Evolutionary conservation across 2,113 vertebrate genomes (phyloP).

Genomic region (Nicator chloris): DNA sequence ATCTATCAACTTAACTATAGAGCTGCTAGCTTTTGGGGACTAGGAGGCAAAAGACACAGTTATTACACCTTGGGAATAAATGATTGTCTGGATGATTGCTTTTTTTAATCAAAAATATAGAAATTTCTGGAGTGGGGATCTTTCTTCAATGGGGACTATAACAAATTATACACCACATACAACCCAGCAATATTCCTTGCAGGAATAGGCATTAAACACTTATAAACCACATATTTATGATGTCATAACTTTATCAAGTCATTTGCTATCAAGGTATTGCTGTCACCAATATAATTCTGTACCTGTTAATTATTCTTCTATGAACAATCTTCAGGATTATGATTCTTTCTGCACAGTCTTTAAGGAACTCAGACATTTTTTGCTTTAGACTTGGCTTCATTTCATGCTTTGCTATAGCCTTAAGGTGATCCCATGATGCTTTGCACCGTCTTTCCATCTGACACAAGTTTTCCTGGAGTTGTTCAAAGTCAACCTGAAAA

Average conservation of each 20-base stretch:
- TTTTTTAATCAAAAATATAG: neutral
- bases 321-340: constrained; percentile 97
- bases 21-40: neutral
- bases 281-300: neutral
- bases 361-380: constrained; percentile 95
- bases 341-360: constrained; percentile 95
- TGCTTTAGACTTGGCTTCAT: constrained; percentile 93
- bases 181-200: neutral
- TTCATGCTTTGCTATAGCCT: constrained; percentile 96
- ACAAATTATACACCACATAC: neutral
- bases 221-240: neutral
- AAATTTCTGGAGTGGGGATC: neutral
- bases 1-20: neutral
- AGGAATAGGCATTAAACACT: neutral
- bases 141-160: neutral
- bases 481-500: constrained; percentile 95
- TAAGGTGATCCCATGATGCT: constrained; percentile 98
- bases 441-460: constrained; percentile 97
- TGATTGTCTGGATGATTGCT: neutral
- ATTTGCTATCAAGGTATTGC: neutral
- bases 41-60: neutral
- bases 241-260: neutral
- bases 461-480: constrained; percentile 93
- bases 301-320: constrained; percentile 96
- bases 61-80: neutral